A percentile compares a stretch with the other conserved stretches of the same genome.
Conservation (phyloP, 1,140 invertebrate species). For the Drosophila fuyamai region DNA sequence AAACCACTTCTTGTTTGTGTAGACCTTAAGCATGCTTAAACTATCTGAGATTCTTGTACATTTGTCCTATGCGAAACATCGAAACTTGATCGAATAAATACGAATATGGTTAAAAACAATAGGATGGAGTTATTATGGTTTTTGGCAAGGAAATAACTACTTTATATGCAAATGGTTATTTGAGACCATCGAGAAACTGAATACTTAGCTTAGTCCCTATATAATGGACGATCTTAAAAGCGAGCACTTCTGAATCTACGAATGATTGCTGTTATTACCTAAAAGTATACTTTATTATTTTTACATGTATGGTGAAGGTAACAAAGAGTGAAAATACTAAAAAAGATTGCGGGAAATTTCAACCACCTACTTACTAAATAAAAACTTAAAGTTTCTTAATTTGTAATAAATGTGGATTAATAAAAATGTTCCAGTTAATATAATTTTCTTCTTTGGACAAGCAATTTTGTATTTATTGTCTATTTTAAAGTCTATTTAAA, state of each 20-base stretch:
- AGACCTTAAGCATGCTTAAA: constrained; percentile 47
- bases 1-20: constrained; percentile 42
- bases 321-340: not conserved
- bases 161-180: too few species aligned
- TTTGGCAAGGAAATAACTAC: too few species aligned
- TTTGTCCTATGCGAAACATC: constrained; percentile 59
- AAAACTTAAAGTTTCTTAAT: too few species aligned
- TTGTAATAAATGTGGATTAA: too few species aligned
- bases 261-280: not conserved
- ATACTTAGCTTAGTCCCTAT: too few species aligned
- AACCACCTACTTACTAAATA: not conserved
- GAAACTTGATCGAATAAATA: constrained; percentile 55
- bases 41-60: constrained; percentile 30
- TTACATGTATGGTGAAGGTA: too few species aligned
- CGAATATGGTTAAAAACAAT: constrained; percentile 10
- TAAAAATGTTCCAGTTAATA: too few species aligned
- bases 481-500: too few species aligned
- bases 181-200: too few species aligned
- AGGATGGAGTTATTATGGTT: not conserved
- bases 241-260: not conserved
- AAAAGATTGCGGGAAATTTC: not conserved
- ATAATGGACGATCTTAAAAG: not conserved
- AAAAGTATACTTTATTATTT: constrained; percentile 3
- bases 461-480: too few species aligned
- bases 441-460: too few species aligned